These are phyloP conservation scores for Bacillus rossius DNA, from an alignment of 1,140 invertebrate species.

Conservation along the genomic window DNA sequence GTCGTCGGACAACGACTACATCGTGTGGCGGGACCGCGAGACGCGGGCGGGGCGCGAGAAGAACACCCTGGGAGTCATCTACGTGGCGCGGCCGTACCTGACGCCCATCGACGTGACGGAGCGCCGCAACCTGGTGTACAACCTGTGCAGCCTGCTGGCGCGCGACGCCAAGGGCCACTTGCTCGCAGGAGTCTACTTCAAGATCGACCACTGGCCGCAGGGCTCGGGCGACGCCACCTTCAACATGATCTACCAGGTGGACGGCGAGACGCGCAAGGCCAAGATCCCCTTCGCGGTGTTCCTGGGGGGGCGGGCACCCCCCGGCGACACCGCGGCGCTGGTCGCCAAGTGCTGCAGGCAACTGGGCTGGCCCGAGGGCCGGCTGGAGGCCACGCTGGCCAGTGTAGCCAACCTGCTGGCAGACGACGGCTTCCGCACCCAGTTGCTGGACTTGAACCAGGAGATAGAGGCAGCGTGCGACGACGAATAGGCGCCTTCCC, in stretches of 20 bases:
- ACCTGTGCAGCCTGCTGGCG: conserved; percentile 74
- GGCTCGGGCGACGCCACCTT: conserved; percentile 45
- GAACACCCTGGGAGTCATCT: conserved; percentile 60
- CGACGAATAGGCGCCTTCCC: conserved; percentile 48
- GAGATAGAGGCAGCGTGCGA: conserved; percentile 68
- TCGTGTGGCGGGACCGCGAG: conserved; percentile 74
- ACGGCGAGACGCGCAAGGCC: conserved; percentile 53
- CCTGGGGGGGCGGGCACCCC: too few relatives aligned
- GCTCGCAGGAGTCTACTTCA: conserved; percentile 78
- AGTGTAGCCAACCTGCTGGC: conserved; percentile 59
- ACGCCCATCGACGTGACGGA: conserved; percentile 81
- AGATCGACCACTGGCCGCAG: conserved; percentile 51
- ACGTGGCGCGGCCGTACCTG: conserved; percentile 67
- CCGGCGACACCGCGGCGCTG: conserved; percentile 45
- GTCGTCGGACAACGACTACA: conserved; percentile 56
- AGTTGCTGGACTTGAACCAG: conserved; percentile 65
- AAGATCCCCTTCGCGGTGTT: conserved; percentile 63
- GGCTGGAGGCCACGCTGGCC: conserved; percentile 55
- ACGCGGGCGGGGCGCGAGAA: conserved; percentile 49
- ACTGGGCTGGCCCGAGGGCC: conserved; percentile 55
- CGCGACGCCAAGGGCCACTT: conserved; percentile 75
- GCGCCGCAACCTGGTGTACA: conserved; percentile 81
- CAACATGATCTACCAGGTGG: conserved; percentile 71
- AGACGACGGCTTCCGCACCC: conserved; percentile 64
- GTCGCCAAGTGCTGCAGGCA: conserved; percentile 59